Base-by-base conservation (phyloP, 2,797 vertebrate species). In the Muscicapa comitata region DNA sequence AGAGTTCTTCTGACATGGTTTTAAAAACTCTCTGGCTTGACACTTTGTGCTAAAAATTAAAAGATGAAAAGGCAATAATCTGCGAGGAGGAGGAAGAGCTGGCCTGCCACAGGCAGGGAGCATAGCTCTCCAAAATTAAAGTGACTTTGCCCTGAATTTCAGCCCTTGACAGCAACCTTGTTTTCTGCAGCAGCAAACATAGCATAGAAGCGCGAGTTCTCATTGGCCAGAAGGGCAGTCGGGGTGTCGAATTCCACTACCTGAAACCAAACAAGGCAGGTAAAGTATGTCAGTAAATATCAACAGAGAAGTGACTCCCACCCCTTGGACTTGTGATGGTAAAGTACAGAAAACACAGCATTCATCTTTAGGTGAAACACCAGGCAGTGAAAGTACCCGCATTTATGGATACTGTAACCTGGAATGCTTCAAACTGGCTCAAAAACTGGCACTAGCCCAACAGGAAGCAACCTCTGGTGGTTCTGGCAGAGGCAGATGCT, bases 161-260 rank as follows among this genome's bases (percentile, higher is more conserved):
- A 99, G 97, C 99, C 99, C 98, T 99, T 98, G 82, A 99, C 98
- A 24, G 99, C 98, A 74, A 98, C 96, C 98, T 99, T 99, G 98
- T 99, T 99, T 90, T 99, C 99, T 4, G 98, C 97, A 77, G 99
- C 99, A 50, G 98, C 99, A 96, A 99, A 98, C 99, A 99, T 99
- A 91, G 99, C 98, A 48, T 98, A 98, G 97, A 99, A 99, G 74
- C 99, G 98, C 1, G 99, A 99, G 97, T 99, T 99, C 96, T 99
- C 99, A 5, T 99, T 99, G 97, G 99, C 98, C 97, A 99, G 98
- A 86, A 99, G 99, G 93, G 97, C 98, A 67, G 99, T 98, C 0
- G 99, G 99, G 35, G 98, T 98, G 62, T 99, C 99, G 0, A 99
- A 99, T 97, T 99, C 99, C 97, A 98, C 98, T 95, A 99, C 99